Conservation (phyloP, 2,113 vertebrate genomes). For the Agapornis roseicollis region DNA sequence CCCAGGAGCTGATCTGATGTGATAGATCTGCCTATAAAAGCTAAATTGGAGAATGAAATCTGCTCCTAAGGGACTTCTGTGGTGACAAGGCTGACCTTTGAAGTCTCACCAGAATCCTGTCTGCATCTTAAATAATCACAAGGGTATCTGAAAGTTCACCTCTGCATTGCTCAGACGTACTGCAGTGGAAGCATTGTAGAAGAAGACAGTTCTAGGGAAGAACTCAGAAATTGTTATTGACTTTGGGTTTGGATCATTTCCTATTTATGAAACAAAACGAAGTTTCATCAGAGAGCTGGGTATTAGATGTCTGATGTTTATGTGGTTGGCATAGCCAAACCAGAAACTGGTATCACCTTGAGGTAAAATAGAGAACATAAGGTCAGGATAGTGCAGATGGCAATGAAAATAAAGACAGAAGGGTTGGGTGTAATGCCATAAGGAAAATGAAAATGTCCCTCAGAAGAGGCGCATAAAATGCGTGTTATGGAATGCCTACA, state of each 20-base stretch:
- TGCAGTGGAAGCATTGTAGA: background rate
- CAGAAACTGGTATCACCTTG: background rate
- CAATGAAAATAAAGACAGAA: background rate
- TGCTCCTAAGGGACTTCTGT: background rate
- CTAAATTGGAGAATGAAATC: constrained; percentile 14
- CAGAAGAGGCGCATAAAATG: background rate
- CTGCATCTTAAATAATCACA: constrained; percentile 13
- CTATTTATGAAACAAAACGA: background rate
- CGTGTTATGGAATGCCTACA: background rate
- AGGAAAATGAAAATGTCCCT: background rate
- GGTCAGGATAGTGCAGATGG: background rate
- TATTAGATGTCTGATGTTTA: background rate
- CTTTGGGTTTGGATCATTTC: background rate
- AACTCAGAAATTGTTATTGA: background rate
- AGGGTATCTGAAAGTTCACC: background rate
- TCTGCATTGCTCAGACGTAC: background rate
- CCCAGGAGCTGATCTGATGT: background rate
- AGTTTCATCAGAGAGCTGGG: background rate
- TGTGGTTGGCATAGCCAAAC: background rate
- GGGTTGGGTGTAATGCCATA: background rate
- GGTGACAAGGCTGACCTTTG: constrained; percentile 9
- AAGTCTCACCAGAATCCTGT: background rate
- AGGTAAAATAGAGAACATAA: background rate
- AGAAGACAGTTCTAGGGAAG: background rate
- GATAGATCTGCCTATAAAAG: constrained; percentile 39